Evolutionary conservation across 2,113 vertebrate species (phyloP).

Genomic region (Proterorhinus semilunaris): DNA sequence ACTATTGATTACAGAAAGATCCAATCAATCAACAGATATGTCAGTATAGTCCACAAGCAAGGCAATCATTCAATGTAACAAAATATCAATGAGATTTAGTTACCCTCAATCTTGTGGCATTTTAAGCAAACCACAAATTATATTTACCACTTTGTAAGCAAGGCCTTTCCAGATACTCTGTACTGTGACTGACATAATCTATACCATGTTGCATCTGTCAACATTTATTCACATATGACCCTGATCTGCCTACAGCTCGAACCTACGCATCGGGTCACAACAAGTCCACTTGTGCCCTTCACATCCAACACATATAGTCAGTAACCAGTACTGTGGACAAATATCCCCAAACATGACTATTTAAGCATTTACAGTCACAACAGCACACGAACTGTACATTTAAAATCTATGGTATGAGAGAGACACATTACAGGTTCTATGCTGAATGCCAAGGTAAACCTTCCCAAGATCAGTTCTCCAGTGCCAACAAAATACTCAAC

Average conservation of each 20-base stretch:
- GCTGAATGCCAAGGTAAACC: too few species aligned
- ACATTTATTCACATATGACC: conserved; percentile 42
- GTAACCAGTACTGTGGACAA: neutral
- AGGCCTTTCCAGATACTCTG: conserved; percentile 26
- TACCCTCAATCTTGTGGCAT: neutral
- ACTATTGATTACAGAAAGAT: too few species aligned
- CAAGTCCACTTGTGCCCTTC: conserved; percentile 25
- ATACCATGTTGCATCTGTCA: conserved; percentile 37
- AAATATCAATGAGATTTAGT: too few species aligned
- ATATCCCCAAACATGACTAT: neutral
- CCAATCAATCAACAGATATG: too few species aligned
- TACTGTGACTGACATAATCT: conserved; percentile 39
- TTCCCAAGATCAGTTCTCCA: too few species aligned
- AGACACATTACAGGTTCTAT: too few species aligned
- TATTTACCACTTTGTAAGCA: conserved; percentile 6
- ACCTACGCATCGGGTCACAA: conserved; percentile 21
- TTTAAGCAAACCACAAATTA: neutral
- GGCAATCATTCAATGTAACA: too few species aligned
- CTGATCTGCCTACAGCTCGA: conserved; percentile 25
- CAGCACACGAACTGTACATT: too few species aligned
- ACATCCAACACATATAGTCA: conserved; percentile 11
- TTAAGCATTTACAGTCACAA: neutral
- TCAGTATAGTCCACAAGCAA: too few species aligned
- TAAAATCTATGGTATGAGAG: too few species aligned
- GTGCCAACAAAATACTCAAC: too few species aligned